phyloP scores from a whole-genome alignment of 2,888 invertebrate species.

The Agonum fuliginosum region DNA sequence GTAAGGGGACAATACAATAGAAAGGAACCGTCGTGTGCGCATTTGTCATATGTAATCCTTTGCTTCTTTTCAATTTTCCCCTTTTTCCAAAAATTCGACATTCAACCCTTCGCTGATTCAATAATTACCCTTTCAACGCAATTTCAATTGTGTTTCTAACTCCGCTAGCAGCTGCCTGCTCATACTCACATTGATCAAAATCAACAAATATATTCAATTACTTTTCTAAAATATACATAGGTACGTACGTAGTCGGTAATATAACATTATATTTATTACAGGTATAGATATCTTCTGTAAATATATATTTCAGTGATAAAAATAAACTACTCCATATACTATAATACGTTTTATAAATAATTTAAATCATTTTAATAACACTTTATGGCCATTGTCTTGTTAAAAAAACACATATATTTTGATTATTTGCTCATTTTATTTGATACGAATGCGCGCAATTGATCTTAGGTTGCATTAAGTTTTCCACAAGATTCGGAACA shows the following conservation, averaged over 20 bases:
- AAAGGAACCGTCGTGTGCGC: slow-evolving; percentile 3
- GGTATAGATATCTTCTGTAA: slow-evolving; percentile 42
- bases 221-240: slow-evolving; percentile 6
- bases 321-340: slow-evolving; percentile 45
- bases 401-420: slow-evolving; percentile 44
- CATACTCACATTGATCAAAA: slow-evolving; percentile 22
- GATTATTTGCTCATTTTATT: slow-evolving; percentile 44
- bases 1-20: slow-evolving; percentile 30
- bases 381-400: slow-evolving; percentile 37
- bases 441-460: slow-evolving; percentile 15
- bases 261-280: slow-evolving; percentile 35
- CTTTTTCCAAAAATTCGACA: slow-evolving; percentile 71
- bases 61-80: slow-evolving; percentile 66
- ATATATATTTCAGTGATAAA: slow-evolving; percentile 42
- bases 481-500: slow-evolving; percentile 7
- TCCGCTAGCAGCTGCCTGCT: slow-evolving; percentile 67
- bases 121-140: slow-evolving; percentile 72
- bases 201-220: not conserved
- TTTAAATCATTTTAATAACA: slow-evolving; percentile 39
- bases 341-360: slow-evolving; percentile 46
- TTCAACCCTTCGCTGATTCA: slow-evolving; percentile 70
- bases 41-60: slow-evolving; percentile 35
- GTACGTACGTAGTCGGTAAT: slow-evolving; percentile 14
- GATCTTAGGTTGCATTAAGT: not conserved
- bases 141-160: slow-evolving; percentile 64